Base-by-base conservation (phyloP, 2,113 vertebrate genomes). In the Oxyura jamaicensis region DNA sequence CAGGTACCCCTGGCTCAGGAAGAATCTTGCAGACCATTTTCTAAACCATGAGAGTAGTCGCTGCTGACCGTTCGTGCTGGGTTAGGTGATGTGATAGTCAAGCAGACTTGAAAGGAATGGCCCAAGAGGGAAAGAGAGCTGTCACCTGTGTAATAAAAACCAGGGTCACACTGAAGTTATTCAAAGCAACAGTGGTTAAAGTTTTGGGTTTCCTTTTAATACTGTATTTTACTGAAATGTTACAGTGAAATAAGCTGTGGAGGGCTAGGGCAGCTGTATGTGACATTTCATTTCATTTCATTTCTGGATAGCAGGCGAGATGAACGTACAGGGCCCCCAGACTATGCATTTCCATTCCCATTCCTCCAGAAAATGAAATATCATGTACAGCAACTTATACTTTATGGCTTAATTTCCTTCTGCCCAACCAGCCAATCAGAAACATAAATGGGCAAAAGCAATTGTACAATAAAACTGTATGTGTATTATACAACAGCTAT, bases 371-470 rank as follows among this genome's bases (percentile, higher is more conserved):
- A 97, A 97, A 76, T 95, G 82, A 97, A 96, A 95, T 97, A 95
- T 88, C 77, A 83, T 35, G n/a, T 82, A 90, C 65, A 79, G 62
- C 79, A 96, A 86, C 36, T 67, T 95, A 76, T 95, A 96, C 90
- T 97, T 97, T 97, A 97, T 96, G 85, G 62, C 58, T 96, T 98
- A 94, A 97, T 98, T 97, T 97, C 85, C 25, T 81, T 82, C 56
- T 81, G 58, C 84, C 46, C 71, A 79, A 72, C 50, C 53, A 93
- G 42, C 66, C 95, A 94, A 95, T 97, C 88, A 96, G 75, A 93
- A 94, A 77, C 63, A 95, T 90, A 96, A 96, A 85, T 83, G 77
- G 89, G 94, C 53, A 96, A 97, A 85, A 91, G 15, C 68, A 92
- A 73, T 96, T 96, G 77, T 82, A 68, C 75, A 80, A 86, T 31